phyloP scores from a whole-genome alignment of 92 coral and sea anemone genomes.

The Micromussa lordhowensis region DNA sequence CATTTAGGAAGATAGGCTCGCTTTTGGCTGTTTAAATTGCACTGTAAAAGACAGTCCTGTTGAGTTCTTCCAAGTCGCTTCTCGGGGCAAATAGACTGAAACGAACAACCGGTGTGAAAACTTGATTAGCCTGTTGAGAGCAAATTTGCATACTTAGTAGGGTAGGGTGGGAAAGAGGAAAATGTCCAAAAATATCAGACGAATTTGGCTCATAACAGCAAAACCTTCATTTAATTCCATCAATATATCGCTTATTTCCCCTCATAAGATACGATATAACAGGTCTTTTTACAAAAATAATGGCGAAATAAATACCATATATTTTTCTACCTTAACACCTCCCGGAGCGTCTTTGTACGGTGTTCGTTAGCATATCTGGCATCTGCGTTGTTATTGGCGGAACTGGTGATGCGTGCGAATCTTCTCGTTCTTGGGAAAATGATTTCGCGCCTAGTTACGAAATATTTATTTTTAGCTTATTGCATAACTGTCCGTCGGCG shows the following conservation, averaged over 20 bases:
- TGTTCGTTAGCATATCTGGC: background rate
- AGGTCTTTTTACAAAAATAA: background rate
- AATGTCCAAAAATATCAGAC: background rate
- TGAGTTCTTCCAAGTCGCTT: background rate
- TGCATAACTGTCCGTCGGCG: background rate
- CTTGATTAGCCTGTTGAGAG: slow-evolving; percentile 24
- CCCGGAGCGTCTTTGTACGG: background rate
- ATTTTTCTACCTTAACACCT: background rate
- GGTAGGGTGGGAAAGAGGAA: background rate
- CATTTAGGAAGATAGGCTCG: slow-evolving; percentile 70
- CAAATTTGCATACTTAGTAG: background rate
- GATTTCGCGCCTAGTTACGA: background rate
- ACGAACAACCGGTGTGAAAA: slow-evolving; percentile 28
- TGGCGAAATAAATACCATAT: no score
- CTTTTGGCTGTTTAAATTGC: slow-evolving; percentile 4
- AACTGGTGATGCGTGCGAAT: background rate
- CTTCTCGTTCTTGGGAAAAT: slow-evolving; percentile 1
- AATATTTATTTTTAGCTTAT: slow-evolving; percentile 11
- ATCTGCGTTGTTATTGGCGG: slow-evolving; percentile 15
- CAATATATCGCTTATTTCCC: no score
- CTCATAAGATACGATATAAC: background rate
- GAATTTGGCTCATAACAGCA: background rate
- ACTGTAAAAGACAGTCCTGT: background rate
- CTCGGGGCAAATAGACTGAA: slow-evolving; percentile 12
- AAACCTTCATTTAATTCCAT: background rate